Evolutionary conservation across 2,888 invertebrate genomes (phyloP), one percentile per base, ranked within the genome.

Genomic region (Julus scandinavius): DNA sequence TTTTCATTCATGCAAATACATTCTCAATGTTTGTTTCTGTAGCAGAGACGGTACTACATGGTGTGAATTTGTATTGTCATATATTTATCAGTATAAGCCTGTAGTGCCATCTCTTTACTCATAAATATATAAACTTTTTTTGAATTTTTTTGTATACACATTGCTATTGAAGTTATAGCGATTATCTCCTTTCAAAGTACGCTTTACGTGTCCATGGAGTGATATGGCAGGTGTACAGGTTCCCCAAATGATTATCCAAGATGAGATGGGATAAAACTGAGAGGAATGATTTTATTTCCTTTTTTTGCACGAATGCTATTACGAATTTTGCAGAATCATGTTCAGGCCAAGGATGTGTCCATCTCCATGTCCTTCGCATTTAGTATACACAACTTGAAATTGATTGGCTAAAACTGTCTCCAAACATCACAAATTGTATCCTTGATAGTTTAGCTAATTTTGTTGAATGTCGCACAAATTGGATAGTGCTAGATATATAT

Each of bases 201-300:
- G 17, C 17, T 9, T 58, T 17, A 58, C 17, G 58, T 58, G 58
- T 58, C 58, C 58, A 5, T 58, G 15, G 58, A 58, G 5, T 58
- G 58, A 58, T 58, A 58, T 58, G 58, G 58, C 58, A 58, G 58
- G 58, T 58, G 58, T 17, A 17, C 58, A 58, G 17, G 13, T 58
- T 58, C 58, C 58, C 58, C 58, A 58, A 58, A 58, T 58, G 58
- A 58, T 58, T 58, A 58, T 58, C 58, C 58, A 17, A 58, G 17
- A 58, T 58, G 58, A 58, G 58, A 17, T 17, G 58, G 58, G 58
- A 58, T 58, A 58, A 58, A 58, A 15, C 17, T 58, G 58, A 58
- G 58, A 58, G 58, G 58, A 58, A 58, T 58, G 58, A 17, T 58
- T 58, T 58, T 58, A 58, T 58, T 58, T 17, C 58, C 17, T 58